A percentile compares a stretch with the other conserved stretches of the same genome.
These are phyloP conservation scores for Heliornis fulica DNA, from an alignment of 2,113 vertebrate species.

Conservation along the genomic window DNA sequence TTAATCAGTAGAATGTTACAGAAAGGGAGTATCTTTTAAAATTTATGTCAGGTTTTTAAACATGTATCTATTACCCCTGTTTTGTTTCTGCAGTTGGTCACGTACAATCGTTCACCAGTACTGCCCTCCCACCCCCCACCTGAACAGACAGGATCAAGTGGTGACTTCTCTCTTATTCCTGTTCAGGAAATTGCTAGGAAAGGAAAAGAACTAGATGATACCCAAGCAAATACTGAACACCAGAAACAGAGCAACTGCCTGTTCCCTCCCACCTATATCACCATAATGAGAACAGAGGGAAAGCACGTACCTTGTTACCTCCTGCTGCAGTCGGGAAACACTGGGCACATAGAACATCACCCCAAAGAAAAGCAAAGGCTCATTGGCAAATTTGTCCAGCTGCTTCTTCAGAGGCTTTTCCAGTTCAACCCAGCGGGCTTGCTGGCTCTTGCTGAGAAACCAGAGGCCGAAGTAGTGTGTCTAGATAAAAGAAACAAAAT, in stretches of 20 bases:
- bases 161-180: not conserved
- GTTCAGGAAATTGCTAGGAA: not conserved
- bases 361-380: conserved; percentile 93
- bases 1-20: not conserved
- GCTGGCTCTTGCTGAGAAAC: conserved; percentile 92
- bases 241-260: not conserved
- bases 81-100: not conserved
- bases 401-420: conserved; percentile 98
- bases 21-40: not conserved
- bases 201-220: not conserved
- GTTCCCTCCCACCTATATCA: not conserved
- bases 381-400: conserved; percentile 95
- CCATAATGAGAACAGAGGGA: not conserved
- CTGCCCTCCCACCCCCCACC: rapidly evolving
- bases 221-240: not conserved
- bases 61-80: not conserved
- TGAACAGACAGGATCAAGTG: not conserved
- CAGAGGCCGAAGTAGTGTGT: conserved; percentile 94
- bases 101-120: not conserved
- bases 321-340: conserved; percentile 89
- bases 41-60: not conserved
- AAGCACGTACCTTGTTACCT: conserved; percentile 87
- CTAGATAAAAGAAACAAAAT: conserved; percentile 69
- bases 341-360: conserved; percentile 98
- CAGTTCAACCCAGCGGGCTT: conserved; percentile 94